Conservation (phyloP, 2,888 invertebrate genomes). For the Philereme vetulata region DNA sequence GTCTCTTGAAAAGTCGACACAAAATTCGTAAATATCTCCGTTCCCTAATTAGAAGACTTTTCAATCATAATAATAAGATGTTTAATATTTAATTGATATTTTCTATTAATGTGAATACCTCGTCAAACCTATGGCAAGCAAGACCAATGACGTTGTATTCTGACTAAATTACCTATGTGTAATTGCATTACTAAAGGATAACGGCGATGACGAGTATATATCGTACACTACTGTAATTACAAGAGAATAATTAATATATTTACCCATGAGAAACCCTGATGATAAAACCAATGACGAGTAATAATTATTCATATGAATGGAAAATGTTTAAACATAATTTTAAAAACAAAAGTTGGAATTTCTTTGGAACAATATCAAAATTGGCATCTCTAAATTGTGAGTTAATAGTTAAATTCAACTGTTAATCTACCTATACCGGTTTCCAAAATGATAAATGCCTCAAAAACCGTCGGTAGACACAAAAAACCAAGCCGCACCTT, state of each 20-base stretch:
- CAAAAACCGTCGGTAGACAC: constrained; percentile 41
- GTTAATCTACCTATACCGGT: constrained; percentile 34
- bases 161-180: background rate
- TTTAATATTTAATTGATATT: too few species aligned
- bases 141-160: background rate
- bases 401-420: too few species aligned
- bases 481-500: constrained; percentile 57
- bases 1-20: too few species aligned
- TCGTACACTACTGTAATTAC: background rate
- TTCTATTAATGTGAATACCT: too few species aligned
- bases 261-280: background rate
- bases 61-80: too few species aligned
- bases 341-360: too few species aligned
- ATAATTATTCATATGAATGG: background rate
- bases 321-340: too few species aligned
- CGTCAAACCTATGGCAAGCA: background rate
- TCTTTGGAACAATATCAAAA: too few species aligned
- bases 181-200: background rate
- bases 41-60: too few species aligned
- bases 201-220: constrained; percentile 7
- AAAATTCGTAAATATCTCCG: too few species aligned
- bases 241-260: background rate
- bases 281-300: background rate
- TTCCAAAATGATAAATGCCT: constrained; percentile 36
- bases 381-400: too few species aligned